Base-by-base conservation (phyloP, 1,140 invertebrate species). In the Drosophila arawakana region DNA sequence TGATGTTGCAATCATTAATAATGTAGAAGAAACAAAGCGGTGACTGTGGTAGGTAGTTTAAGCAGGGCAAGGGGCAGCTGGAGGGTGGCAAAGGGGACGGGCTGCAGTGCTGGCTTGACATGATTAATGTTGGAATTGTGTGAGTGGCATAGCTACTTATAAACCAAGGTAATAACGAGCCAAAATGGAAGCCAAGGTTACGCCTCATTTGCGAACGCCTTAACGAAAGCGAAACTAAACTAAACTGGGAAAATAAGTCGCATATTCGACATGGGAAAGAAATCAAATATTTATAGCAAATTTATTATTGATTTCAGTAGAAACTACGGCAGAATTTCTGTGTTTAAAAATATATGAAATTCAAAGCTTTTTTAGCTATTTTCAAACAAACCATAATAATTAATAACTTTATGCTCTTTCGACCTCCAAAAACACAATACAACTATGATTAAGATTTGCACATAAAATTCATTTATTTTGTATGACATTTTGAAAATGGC, bases 1-100 rank as follows among this genome's bases (percentile, higher is more conserved):
- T 76, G 65, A 78, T 70, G 76, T 63, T 69, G 55, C 73, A 74
- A 63, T 63, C 76, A 78, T 78, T 78, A 78, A 78, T 78, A 78
- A 74, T 75, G 59, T 57, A 10, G 15, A 0, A 50, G 13, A 25
- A 13, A 43, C 37, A 39, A 10, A 39, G 37, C 10, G 8, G 37
- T 0, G 49, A 46, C 43, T 15, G 30, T 30, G 25, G 25, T 30
- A 30, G 25, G 25, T 30, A 30, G 25, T 30, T 30, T 30, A 5
- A 2, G 25, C 3, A 30, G 41, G 15, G 39, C 18, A 21, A 21
- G 18, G 18, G 18, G 18, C 18, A 10, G 30, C 7, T 6, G 5
- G 21, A 50, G 7, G 25, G 18, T 6, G 41, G 39, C 2, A 13
- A 30, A 2, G 46, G 39, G n/a, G 18, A 1, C 10, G 49, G 35